These are phyloP conservation scores for Ceratina japonica DNA, from an alignment of 1,140 invertebrate genomes.

Conservation along the genomic window DNA sequence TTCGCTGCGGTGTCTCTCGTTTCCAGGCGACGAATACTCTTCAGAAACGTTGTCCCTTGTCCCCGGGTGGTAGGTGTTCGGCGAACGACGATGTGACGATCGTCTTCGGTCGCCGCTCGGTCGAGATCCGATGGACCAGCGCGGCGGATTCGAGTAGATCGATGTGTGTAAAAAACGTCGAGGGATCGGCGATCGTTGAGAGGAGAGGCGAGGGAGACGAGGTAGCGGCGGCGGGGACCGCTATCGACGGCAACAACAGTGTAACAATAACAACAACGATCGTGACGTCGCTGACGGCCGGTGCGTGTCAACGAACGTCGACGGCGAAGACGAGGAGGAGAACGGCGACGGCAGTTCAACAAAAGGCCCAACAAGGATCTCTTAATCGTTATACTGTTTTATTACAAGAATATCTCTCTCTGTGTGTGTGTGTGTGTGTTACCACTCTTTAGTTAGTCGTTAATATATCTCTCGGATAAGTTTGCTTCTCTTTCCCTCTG, in stretches of 20 bases:
- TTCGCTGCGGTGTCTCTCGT: constrained; percentile 19
- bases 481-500: neutral
- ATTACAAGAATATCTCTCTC: constrained; percentile 19
- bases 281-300: neutral
- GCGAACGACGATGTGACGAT: too few relatives aligned
- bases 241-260: constrained; percentile 9
- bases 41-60: too few relatives aligned
- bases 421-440: too few relatives aligned
- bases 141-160: neutral
- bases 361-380: constrained; percentile 8
- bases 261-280: constrained; percentile 29
- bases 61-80: neutral
- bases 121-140: neutral
- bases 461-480: neutral
- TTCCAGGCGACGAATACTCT: neutral
- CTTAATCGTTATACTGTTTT: neutral
- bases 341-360: constrained; percentile 22
- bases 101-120: neutral
- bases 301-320: neutral
- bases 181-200: neutral
- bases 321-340: constrained; percentile 4
- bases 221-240: neutral
- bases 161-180: neutral
- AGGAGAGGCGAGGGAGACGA: neutral
- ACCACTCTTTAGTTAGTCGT: neutral